Base-by-base conservation (phyloP, 2,888 invertebrate species). In the Ephialtes manifestator region DNA sequence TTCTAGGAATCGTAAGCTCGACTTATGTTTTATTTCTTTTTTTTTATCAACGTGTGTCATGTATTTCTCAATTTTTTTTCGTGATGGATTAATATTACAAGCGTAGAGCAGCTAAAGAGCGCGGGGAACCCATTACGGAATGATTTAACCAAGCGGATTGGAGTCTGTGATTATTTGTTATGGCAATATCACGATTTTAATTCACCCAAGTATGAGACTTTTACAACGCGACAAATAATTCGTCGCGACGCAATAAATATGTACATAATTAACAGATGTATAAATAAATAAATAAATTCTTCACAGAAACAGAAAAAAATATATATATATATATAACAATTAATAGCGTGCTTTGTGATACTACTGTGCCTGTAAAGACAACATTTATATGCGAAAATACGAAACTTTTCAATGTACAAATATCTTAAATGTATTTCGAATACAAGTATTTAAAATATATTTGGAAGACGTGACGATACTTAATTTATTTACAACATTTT, bases 1-100 rank as follows among this genome's bases (percentile, higher is more conserved):
- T 68, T 51, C 15, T 48, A 63, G 75, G 75, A 60, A 51, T 10
- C 48, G 63, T 51, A 63, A 63, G 75, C 75, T 63, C 35, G 63
- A 63, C 28, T 82, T 75, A 60, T 85, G 72, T 83, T 53, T 43
- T 85, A 80, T n/a, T n/a, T 89, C 85, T 85, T 88, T 83, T 84
- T 87, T 88, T 89, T 82, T 83, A 39, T 65, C 35, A 65, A 81
- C 71, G 83, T 87, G 87, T 83, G 84, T 88, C 48, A 83, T 80
- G 83, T 81, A 81, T 81, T 65, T 65, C 39, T 65, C 65, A 60
- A 83, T 71, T 84, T 63, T 71, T 78, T 76, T n/a, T n/a, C 63
- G 28, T 77, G 68, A 81, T 79, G 71, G 72, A 79, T 75, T 81
- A 71, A 81, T 85, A 65, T 60, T 76, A 68, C 28, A 51, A 77